These are phyloP conservation scores for Laterallus jamaicensis DNA, from an alignment of 2,113 vertebrate species.

Conservation along the genomic window DNA sequence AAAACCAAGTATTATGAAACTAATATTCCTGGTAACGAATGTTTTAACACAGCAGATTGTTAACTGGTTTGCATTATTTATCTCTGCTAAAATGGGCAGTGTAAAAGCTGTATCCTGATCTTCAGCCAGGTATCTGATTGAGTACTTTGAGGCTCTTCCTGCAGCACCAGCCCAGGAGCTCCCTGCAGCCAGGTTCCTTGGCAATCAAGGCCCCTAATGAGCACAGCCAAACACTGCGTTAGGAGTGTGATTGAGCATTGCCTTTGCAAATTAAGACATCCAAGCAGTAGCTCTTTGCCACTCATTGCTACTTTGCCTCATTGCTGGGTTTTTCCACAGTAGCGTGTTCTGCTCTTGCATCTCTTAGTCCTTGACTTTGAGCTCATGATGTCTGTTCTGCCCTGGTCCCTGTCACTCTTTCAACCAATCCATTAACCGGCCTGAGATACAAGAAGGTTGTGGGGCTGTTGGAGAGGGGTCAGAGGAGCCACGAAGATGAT, in stretches of 20 bases:
- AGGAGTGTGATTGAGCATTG: not conserved
- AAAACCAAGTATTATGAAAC: not conserved
- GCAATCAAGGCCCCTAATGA: not conserved
- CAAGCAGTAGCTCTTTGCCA: not conserved
- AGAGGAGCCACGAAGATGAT: no score
- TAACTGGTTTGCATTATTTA: not conserved
- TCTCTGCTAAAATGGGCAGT: not conserved
- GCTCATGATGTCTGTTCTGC: not conserved
- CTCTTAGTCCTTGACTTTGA: not conserved
- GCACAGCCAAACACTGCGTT: not conserved
- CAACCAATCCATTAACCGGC: no score
- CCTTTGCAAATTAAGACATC: not conserved
- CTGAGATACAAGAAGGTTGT: no score
- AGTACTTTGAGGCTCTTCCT: not conserved
- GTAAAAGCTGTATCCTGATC: not conserved
- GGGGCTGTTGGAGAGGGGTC: no score
- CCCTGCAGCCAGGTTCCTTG: not conserved
- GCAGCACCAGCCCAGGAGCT: not conserved
- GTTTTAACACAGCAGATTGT: not conserved
- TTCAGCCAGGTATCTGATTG: not conserved
- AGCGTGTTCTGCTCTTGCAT: not conserved
- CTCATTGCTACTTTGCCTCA: not conserved
- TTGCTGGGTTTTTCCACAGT: not conserved
- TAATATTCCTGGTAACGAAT: not conserved
- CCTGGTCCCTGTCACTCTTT: not conserved